Evolutionary conservation across 2,888 invertebrate species (phyloP), one percentile per base, ranked within the genome.

Genomic region (Melinaea marsaeus): DNA sequence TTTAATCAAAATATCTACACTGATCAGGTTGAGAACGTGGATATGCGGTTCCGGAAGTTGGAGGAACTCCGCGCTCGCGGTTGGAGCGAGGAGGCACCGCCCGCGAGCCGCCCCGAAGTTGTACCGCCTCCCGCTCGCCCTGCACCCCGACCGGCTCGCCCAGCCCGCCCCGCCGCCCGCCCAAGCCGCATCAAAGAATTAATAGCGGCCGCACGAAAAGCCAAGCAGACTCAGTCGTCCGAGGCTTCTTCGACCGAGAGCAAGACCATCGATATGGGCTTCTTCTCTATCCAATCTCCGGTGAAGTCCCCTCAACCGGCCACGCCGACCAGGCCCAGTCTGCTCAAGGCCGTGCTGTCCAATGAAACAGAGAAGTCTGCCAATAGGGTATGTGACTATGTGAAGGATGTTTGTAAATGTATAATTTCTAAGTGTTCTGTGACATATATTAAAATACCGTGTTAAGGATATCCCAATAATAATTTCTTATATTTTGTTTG

Each of bases 21-120:
- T 42, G 3, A 42, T 51, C 66, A 92, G 92, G 92, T 95, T 0
- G 93, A 92, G 61, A 93, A 95, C 72, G 88, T 95, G 3, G 91
- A 94, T 74, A 83, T 91, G 74, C 83, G 93, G 59, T 94, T 94
- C 77, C 90, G 86, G 64, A 86, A 91, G 64, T 73, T 93, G 13
- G 84, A 89, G 37, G 81, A 82, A 62, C 67, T 91, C 13, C 87
- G 86, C 34, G 74, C 75, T 0, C 86, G 90, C 13, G 82, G 85
- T 66, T 93, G 94, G 94, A 75, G 80, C 22, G 93, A 93, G 66
- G 85, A 92, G 2, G 66, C 81, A 56, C 77, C 81, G 0, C 74
- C 70, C 65, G 65, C n/a, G 63, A 61, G 6, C 46, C 56, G 60
- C 69, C 68, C 58, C 56, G 42, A 9, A 22, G 22, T 22, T 22